Evolutionary conservation across 2,113 vertebrate genomes (phyloP).

Genomic region (Brachionichthys hirsutus): DNA sequence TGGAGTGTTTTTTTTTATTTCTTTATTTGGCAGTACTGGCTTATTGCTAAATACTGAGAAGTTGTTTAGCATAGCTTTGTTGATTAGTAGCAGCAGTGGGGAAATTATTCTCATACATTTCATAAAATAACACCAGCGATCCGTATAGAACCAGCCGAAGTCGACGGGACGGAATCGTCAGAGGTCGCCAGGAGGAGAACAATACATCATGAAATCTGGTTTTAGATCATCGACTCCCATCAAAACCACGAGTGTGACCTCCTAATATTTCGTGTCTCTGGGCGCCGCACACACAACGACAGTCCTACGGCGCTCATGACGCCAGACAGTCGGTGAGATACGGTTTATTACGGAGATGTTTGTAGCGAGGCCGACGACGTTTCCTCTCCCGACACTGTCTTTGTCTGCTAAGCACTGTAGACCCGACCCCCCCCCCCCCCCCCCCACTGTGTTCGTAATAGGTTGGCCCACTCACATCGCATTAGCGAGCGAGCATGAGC

Average conservation of each 20-base stretch:
- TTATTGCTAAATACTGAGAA: background rate
- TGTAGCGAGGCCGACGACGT: slow-evolving; percentile 22
- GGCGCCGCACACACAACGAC: slow-evolving; percentile 35
- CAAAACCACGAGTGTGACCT: slow-evolving; percentile 11
- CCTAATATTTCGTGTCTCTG: slow-evolving; percentile 38
- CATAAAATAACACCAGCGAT: background rate
- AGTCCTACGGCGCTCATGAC: slow-evolving; percentile 29
- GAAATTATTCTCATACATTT: background rate
- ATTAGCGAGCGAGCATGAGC: slow-evolving; percentile 33
- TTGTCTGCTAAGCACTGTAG: slow-evolving; percentile 60
- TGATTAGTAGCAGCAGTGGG: background rate
- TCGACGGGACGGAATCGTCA: too few relatives aligned
- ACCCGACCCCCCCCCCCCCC: too few relatives aligned
- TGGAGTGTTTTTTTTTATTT: too few relatives aligned
- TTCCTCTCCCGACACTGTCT: slow-evolving; percentile 46
- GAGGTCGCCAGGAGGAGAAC: background rate
- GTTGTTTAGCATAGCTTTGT: background rate
- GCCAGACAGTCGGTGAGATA: slow-evolving; percentile 50
- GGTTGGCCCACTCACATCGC: slow-evolving; percentile 48
- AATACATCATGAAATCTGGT: slow-evolving; percentile 8
- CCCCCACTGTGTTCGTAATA: slow-evolving; percentile 61
- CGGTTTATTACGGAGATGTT: slow-evolving; percentile 43
- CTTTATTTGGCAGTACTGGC: background rate
- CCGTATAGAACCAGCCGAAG: too few relatives aligned
- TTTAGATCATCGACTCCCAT: slow-evolving; percentile 25